Conservation (phyloP, 2,113 vertebrate species). For the Ahaetulla prasina region DNA sequence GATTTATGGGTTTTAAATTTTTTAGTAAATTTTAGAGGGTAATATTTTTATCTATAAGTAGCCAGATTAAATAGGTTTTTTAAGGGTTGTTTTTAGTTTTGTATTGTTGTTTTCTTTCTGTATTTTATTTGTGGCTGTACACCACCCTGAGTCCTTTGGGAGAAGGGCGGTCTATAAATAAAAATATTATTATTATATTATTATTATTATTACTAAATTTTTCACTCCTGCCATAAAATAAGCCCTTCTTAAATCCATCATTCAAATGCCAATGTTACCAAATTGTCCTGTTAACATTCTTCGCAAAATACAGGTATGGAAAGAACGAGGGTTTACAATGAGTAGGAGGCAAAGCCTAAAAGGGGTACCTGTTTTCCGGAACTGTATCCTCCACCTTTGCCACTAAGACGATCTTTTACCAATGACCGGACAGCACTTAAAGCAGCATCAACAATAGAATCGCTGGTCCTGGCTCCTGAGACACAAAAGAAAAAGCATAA, state of each 20-base stretch:
- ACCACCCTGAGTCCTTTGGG: no score
- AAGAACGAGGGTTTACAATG: neutral
- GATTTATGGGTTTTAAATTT: no score
- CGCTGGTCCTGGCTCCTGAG: conserved; percentile 84
- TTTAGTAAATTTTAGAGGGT: no score
- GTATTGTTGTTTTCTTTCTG: no score
- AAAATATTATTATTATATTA: no score
- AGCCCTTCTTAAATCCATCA: neutral
- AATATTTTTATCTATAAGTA: no score
- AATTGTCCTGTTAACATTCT: neutral
- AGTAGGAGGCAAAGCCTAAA: neutral
- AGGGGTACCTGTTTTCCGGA: conserved; percentile 79
- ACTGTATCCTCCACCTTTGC: conserved; percentile 77
- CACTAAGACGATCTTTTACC: conserved; percentile 85
- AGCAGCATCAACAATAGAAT: conserved; percentile 89
- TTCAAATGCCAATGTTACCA: neutral
- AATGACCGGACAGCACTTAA: conserved; percentile 78
- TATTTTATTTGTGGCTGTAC: no score
- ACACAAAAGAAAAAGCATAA: neutral
- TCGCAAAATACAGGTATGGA: neutral
- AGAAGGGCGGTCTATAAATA: no score
- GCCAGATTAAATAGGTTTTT: no score
- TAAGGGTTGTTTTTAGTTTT: no score
- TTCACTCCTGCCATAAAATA: neutral
- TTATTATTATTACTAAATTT: no score